A percentile compares a stretch with the other conserved stretches of the same genome.
Evolutionary conservation across 2,888 invertebrate species (phyloP).

Genomic region (Frankliniella intonsa): DNA sequence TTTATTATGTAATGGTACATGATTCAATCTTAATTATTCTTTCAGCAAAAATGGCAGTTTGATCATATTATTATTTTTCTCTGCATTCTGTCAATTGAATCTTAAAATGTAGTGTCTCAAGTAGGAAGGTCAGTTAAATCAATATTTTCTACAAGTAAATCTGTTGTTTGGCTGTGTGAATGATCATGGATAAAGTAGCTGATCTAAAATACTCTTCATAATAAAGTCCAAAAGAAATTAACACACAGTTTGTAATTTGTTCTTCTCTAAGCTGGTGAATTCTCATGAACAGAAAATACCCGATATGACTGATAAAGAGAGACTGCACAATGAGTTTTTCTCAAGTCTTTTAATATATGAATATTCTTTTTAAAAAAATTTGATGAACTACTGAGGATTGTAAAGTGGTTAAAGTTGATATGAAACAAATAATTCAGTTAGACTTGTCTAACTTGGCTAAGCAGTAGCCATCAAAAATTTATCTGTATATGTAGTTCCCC

Average conservation of each 20-base stretch:
- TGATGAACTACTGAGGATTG: background rate
- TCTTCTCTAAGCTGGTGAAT: background rate
- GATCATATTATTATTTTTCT: background rate
- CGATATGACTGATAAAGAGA: slow-evolving; percentile 9
- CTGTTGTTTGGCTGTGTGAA: background rate
- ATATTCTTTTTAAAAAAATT: background rate
- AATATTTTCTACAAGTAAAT: background rate
- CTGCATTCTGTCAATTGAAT: background rate
- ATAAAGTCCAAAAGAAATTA: background rate
- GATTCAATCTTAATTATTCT: background rate
- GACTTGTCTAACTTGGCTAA: background rate
- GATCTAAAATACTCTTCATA: background rate
- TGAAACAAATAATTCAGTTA: background rate
- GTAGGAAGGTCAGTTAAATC: background rate
- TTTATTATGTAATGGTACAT: background rate
- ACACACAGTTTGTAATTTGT: background rate
- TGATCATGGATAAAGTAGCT: background rate
- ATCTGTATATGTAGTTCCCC: background rate
- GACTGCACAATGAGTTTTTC: background rate
- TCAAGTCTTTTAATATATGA: background rate
- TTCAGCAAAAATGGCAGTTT: background rate
- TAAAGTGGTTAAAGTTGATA: background rate
- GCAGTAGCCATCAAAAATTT: background rate
- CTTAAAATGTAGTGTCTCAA: background rate
- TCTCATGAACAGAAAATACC: background rate